Evolutionary conservation across 2,888 invertebrate species (phyloP), one percentile per base, ranked within the genome.

Genomic region (Leucoptera coffeella): DNA sequence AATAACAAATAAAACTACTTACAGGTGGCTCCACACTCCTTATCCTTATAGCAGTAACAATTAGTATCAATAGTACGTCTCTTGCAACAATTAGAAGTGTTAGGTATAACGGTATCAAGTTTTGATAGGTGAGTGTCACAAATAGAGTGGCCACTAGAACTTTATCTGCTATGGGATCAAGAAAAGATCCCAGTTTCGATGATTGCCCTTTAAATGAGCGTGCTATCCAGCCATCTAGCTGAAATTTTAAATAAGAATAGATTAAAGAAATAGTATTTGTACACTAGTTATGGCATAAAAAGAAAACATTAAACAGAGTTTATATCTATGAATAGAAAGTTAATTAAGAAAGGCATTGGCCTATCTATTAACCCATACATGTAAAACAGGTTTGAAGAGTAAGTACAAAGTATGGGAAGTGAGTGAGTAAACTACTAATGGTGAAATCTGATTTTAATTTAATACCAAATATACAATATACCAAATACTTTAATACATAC

Each of bases 111-210:
- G 97, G 96, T 47, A 97, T 85, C 28, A 95, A 62, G 34, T 81
- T 79, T 30, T 85, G 84, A 57, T 85, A 87, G 11, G 94, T 89
- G 32, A 97, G 71, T 0, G 92, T 80, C 26, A 95, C 61, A 43
- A 93, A 93, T 29, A 97, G 61, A 2, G 89, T 87, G 7, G 87
- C 90, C 36, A 97, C 82, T 2, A 99, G 73, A 19, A 96, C 73
- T 71, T 99, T 99, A 54, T 99, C 97, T 3, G 97, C 97, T 72
- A 95, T 78, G 0, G 97, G 97, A 59, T 99, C 97, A 10, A 99
- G 57, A 45, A 95, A 93, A 30, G 93, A 93, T 1, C 97, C 97
- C 47, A 93, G 77, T 49, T 89, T 88, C 14, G 95, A 90, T 13
- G 89, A 84, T 53, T 99, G 97, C 15, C 85, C 84, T 33, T 82